Evolutionary conservation across 2,113 vertebrate genomes (phyloP).

Genomic region (Phrynocephalus versicolor): DNA sequence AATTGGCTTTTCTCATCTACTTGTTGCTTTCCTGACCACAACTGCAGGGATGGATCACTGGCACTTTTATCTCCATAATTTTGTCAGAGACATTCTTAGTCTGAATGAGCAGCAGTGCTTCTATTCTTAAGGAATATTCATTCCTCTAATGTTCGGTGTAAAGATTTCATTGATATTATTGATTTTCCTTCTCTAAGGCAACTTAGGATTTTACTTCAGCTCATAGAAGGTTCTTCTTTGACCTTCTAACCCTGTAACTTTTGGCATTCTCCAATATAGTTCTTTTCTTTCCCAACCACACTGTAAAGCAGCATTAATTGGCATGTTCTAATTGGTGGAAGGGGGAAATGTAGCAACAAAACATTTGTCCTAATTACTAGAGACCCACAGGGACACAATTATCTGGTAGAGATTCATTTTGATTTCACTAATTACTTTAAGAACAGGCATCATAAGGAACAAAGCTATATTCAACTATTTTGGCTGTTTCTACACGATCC

Average conservation of each 20-base stretch:
- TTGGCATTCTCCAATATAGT: neutral
- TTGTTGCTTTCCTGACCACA: too few species aligned
- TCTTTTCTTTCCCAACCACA: neutral
- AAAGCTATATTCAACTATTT: neutral
- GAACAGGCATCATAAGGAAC: slow-evolving; percentile 24
- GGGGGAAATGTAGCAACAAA: slow-evolving; percentile 19
- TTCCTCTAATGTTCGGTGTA: neutral
- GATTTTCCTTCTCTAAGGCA: neutral
- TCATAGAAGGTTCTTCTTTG: neutral
- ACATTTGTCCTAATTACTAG: slow-evolving; percentile 38
- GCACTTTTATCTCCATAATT: too few species aligned
- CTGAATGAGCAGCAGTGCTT: too few species aligned
- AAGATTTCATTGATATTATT: neutral
- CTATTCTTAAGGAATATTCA: too few species aligned
- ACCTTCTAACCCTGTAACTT: slow-evolving; percentile 4
- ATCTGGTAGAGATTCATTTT: slow-evolving; percentile 27
- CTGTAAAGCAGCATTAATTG: slow-evolving; percentile 33
- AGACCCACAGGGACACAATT: slow-evolving; percentile 25
- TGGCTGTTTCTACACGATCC: neutral
- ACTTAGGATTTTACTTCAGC: neutral
- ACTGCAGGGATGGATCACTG: too few species aligned
- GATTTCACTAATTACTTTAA: slow-evolving; percentile 20
- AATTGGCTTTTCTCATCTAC: too few species aligned
- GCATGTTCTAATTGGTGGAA: slow-evolving; percentile 24
- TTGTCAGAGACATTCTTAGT: too few species aligned